Evolutionary conservation across 2,113 vertebrate genomes (phyloP).

Genomic region (Tragelaphus strepsiceros): DNA sequence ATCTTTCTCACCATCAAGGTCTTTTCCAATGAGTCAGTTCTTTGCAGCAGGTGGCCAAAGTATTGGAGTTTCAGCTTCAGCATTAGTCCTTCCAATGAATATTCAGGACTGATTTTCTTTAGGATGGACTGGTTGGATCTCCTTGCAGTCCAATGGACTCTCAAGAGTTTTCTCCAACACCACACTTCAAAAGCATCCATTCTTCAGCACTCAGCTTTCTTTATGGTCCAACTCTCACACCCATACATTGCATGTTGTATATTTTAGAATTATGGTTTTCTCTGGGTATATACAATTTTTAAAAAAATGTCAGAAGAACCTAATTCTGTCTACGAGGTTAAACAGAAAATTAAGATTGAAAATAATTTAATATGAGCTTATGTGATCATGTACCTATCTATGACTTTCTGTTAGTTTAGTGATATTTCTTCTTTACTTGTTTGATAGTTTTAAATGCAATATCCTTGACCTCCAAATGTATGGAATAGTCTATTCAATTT

Average conservation of each 20-base stretch:
- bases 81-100: neutral
- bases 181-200: neutral
- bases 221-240: neutral
- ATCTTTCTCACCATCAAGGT: too few relatives aligned
- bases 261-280: neutral
- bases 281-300: neutral
- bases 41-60: accelerated
- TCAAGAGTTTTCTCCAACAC: neutral
- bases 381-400: neutral
- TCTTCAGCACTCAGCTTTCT: neutral
- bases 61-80: neutral
- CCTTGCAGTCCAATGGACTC: neutral
- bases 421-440: neutral
- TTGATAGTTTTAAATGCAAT: neutral
- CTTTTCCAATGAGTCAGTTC: neutral
- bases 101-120: neutral
- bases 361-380: neutral
- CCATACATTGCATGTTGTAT: neutral
- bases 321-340: neutral
- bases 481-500: neutral
- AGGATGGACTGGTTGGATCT: neutral
- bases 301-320: neutral
- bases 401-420: neutral
- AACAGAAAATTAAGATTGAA: neutral
- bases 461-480: neutral